Evolutionary conservation across 2,888 invertebrate genomes (phyloP).

Genomic region (Philereme vetulata): DNA sequence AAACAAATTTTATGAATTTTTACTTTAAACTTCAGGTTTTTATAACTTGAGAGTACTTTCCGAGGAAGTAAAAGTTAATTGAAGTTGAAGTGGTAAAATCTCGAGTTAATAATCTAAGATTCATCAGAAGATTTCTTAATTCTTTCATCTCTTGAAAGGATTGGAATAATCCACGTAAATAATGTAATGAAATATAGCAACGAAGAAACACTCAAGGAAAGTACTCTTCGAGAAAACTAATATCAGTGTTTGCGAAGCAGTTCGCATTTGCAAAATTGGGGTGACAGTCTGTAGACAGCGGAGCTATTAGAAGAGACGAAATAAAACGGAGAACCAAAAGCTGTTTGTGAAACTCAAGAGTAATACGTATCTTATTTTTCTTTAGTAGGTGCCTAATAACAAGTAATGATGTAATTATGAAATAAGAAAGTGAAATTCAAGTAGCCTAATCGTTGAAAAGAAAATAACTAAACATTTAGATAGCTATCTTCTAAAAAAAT

Average conservation of each 20-base stretch:
- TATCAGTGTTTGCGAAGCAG: constrained; percentile 79
- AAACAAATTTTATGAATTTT: not conserved
- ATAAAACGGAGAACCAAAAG: constrained; percentile 3
- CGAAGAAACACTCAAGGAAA: constrained; percentile 67
- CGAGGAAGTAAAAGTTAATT: constrained; percentile 1
- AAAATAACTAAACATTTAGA: too few relatives aligned
- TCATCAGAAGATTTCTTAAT: constrained; percentile 11
- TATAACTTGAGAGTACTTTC: not conserved
- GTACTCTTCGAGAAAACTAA: constrained; percentile 75
- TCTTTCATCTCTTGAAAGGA: constrained; percentile 19
- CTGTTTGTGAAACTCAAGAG: too few relatives aligned
- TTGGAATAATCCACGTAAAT: constrained; percentile 22
- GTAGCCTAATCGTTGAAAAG: too few relatives aligned
- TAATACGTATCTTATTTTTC: too few relatives aligned
- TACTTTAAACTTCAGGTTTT: too few relatives aligned
- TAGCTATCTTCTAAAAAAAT: too few relatives aligned
- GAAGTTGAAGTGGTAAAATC: constrained; percentile 31
- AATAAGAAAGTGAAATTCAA: too few relatives aligned
- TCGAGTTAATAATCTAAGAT: constrained; percentile 47
- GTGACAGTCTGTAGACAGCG: constrained; percentile 59
- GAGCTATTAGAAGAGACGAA: constrained; percentile 22
- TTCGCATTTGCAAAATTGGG: constrained; percentile 73
- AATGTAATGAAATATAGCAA: constrained; percentile 60
- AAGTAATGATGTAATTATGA: too few relatives aligned
- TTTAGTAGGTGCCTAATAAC: too few relatives aligned